phyloP scores from a whole-genome alignment of 2,888 invertebrate genomes.

The Tetanocera ferruginea region DNA sequence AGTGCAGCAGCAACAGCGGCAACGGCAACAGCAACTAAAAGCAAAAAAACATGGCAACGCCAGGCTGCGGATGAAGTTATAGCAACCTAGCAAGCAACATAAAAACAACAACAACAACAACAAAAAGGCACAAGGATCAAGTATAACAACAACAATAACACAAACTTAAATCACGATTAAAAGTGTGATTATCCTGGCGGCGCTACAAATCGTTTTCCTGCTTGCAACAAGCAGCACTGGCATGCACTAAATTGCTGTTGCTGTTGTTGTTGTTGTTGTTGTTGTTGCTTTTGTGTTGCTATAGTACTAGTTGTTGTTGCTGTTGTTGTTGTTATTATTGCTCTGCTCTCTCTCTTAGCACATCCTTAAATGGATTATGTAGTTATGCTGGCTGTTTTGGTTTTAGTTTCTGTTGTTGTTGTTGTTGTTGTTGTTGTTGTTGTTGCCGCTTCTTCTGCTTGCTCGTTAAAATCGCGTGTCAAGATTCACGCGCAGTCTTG shows the following conservation, averaged over 20 bases:
- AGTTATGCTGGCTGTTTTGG: slow-evolving; percentile 13
- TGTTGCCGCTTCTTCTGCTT: neutral
- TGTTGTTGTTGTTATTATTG: slow-evolving; percentile 1
- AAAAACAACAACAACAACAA: neutral
- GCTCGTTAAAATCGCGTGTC: slow-evolving; percentile 32
- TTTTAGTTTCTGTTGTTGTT: slow-evolving; percentile 1
- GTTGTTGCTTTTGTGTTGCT: neutral
- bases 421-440: neutral
- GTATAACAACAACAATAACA: slow-evolving; percentile 19
- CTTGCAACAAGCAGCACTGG: slow-evolving; percentile 47
- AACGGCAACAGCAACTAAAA: neutral
- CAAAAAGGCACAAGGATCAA: neutral
- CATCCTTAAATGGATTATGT: slow-evolving; percentile 16
- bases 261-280: slow-evolving; percentile 26
- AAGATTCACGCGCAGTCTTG: slow-evolving; percentile 32
- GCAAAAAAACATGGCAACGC: neutral
- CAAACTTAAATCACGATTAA: slow-evolving; percentile 68
- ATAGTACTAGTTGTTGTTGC: slow-evolving; percentile 5
- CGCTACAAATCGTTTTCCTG: slow-evolving; percentile 63
- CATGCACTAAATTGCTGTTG: slow-evolving; percentile 9
- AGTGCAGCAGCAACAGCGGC: slow-evolving; percentile 1
- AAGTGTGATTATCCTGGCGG: slow-evolving; percentile 69
- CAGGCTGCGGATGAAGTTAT: slow-evolving; percentile 1
- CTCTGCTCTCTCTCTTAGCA: neutral
- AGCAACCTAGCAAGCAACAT: slow-evolving; percentile 17